Conservation (phyloP, 2,113 vertebrate species). For the Rhodinocichla rosea region DNA sequence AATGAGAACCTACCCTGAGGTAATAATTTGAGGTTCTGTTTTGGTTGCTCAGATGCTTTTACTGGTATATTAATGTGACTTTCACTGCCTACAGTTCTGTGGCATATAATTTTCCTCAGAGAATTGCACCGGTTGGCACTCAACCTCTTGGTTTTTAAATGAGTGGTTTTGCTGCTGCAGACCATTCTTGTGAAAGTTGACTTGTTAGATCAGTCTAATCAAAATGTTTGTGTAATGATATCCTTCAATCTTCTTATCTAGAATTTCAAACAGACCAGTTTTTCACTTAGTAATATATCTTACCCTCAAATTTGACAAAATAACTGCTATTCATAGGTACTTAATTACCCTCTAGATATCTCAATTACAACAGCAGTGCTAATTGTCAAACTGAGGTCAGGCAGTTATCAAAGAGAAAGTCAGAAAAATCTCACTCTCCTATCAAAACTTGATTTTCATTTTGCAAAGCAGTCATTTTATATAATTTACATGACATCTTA, state of each 20-base stretch:
- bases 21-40: neutral
- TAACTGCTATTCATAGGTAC: neutral
- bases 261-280: neutral
- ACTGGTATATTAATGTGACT: neutral
- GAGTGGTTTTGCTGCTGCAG: neutral
- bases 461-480: neutral
- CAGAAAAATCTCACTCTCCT: neutral
- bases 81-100: neutral
- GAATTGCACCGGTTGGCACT: neutral
- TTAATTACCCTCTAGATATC: neutral
- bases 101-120: neutral
- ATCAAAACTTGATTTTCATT: neutral
- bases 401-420: neutral
- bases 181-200: neutral
- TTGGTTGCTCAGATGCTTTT: neutral
- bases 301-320: neutral
- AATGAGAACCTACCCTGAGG: neutral
- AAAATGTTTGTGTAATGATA: slow-evolving; percentile 12
- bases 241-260: neutral
- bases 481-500: neutral
- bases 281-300: neutral
- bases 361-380: neutral
- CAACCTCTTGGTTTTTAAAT: neutral
- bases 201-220: neutral
- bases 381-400: neutral